Percentiles rank a stretch among this genome's conserved stretches.
phyloP scores from a whole-genome alignment of 2,888 invertebrate genomes.

The Lithophane socia region DNA sequence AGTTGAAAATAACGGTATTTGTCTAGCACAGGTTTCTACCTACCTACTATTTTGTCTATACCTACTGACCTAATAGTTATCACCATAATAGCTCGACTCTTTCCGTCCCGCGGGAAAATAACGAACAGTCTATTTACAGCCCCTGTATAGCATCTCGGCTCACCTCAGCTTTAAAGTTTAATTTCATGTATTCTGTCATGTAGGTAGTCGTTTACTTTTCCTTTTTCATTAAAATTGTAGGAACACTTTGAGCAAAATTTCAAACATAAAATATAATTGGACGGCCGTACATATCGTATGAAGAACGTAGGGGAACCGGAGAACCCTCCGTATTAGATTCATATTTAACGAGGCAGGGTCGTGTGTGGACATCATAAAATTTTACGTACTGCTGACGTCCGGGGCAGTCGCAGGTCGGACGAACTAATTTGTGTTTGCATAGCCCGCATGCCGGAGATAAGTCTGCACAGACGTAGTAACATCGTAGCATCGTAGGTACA shows the following conservation, averaged over 20 bases:
- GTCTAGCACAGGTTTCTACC: neutral
- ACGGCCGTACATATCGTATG: conserved; percentile 29
- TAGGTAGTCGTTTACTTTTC: conserved; percentile 17
- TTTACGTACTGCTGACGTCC: conserved; percentile 56
- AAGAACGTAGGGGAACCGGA: conserved; percentile 21
- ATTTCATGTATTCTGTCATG: neutral
- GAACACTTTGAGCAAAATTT: conserved; percentile 27
- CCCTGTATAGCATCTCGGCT: neutral
- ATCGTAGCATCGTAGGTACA: neutral
- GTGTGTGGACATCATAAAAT: conserved; percentile 54
- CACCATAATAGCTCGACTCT: neutral
- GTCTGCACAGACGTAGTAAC: conserved; percentile 9
- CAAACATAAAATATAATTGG: conserved; percentile 49
- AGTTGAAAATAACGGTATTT: conserved; percentile 8
- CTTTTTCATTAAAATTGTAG: conserved; percentile 41
- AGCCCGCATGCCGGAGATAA: conserved; percentile 21
- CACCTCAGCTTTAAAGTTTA: neutral
- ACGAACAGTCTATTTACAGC: neutral
- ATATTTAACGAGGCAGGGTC: conserved; percentile 59
- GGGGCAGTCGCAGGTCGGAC: conserved; percentile 15
- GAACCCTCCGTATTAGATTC: conserved; percentile 47
- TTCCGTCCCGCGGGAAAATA: neutral
- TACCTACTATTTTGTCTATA: neutral
- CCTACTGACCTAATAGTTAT: neutral
- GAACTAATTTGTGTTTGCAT: conserved; percentile 46